Conservation (phyloP, 2,888 invertebrate genomes). For the Torymus aiolomorphi region DNA sequence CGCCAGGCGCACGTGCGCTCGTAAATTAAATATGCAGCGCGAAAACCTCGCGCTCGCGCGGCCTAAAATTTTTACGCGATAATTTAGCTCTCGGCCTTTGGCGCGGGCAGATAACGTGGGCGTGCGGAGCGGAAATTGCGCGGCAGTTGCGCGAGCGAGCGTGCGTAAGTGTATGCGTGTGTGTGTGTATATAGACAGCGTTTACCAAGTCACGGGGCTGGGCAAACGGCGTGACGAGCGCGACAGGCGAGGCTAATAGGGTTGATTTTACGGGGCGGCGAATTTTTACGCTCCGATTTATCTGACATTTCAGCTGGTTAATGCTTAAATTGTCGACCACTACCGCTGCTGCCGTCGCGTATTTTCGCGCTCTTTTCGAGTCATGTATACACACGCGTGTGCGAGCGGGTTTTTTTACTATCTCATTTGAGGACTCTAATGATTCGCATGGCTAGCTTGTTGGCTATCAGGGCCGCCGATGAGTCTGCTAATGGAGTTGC, state of each 20-base stretch:
- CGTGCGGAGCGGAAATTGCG: too few species aligned
- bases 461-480: too few species aligned
- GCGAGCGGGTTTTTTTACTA: neutral
- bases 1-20: neutral
- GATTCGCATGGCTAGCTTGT: neutral
- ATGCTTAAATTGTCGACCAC: slow-evolving; percentile 22
- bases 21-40: slow-evolving; percentile 11
- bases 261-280: slow-evolving; percentile 34
- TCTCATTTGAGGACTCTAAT: neutral
- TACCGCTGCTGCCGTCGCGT: neutral
- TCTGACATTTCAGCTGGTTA: slow-evolving; percentile 26
- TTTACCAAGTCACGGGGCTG: neutral
- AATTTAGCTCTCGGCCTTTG: slow-evolving; percentile 10
- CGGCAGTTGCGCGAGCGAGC: too few species aligned
- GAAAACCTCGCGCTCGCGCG: neutral
- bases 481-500: too few species aligned
- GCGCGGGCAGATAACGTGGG: neutral
- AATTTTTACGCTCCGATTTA: slow-evolving; percentile 39
- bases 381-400: too few species aligned
- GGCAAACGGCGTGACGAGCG: neutral
- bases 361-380: neutral
- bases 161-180: too few species aligned
- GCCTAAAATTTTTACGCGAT: neutral
- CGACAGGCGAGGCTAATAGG: slow-evolving; percentile 17
- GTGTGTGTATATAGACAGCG: neutral